Percentiles rank a stretch among this genome's conserved stretches.
phyloP scores from a whole-genome alignment of 1,140 invertebrate species.

The Pararge aegeria region DNA sequence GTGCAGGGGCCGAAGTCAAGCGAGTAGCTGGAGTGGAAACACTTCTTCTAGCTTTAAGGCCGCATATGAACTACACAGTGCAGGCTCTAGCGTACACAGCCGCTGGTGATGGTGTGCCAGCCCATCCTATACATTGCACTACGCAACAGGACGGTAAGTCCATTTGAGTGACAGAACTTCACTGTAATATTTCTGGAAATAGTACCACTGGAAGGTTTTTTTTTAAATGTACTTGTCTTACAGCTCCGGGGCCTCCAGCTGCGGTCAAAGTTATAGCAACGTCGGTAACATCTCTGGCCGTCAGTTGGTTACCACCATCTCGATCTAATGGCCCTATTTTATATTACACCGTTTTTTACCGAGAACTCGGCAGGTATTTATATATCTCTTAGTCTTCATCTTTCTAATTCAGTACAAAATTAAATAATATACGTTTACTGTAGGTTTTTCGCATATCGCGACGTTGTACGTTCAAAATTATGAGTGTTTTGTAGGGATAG shows the following conservation, averaged over 20 bases:
- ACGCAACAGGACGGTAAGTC: slow-evolving; percentile 89
- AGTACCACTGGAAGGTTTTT: too few species aligned
- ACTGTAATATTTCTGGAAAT: too few species aligned
- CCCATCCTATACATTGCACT: slow-evolving; percentile 87
- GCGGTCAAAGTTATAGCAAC: slow-evolving; percentile 90
- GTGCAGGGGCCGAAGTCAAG: slow-evolving; percentile 83
- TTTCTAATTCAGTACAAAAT: too few species aligned
- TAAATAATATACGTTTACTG: too few species aligned
- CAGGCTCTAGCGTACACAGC: slow-evolving; percentile 91
- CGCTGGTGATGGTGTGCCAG: slow-evolving; percentile 90
- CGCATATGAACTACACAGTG: slow-evolving; percentile 91
- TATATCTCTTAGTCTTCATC: neutral
- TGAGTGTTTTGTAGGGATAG: slow-evolving; percentile 47
- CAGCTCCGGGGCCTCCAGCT: slow-evolving; percentile 90
- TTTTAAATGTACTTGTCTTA: neutral
- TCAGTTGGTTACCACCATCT: slow-evolving; percentile 90
- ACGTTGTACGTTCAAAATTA: neutral
- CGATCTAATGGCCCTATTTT: slow-evolving; percentile 90
- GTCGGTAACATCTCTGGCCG: slow-evolving; percentile 88
- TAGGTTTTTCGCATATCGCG: too few species aligned
- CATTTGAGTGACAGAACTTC: neutral
- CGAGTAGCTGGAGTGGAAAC: slow-evolving; percentile 88
- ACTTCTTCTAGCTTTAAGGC: slow-evolving; percentile 86
- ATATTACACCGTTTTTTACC: slow-evolving; percentile 91
- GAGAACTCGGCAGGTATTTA: slow-evolving; percentile 81